phyloP scores from a whole-genome alignment of 2,113 vertebrate genomes.

The Fukomys damarensis region DNA sequence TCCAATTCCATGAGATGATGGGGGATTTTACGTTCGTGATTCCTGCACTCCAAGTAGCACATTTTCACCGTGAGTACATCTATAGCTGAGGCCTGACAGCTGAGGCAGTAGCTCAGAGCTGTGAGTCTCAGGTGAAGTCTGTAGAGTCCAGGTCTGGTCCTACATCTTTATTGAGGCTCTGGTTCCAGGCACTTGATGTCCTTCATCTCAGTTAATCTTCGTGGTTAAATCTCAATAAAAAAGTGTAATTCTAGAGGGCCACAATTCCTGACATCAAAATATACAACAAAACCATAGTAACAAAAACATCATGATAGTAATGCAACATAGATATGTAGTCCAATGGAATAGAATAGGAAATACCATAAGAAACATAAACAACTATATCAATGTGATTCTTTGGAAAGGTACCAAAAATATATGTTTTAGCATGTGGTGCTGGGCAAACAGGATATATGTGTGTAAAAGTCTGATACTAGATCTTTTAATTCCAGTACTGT shows the following conservation, averaged over 20 bases:
- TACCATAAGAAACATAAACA: neutral
- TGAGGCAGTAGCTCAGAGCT: neutral
- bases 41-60: slow-evolving; percentile 85
- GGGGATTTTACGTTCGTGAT: slow-evolving; percentile 86
- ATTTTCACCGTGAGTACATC: slow-evolving; percentile 85
- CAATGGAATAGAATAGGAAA: neutral
- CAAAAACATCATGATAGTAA: neutral
- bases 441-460: neutral
- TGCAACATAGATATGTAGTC: neutral
- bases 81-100: neutral
- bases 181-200: neutral
- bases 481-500: neutral
- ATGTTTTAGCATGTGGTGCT: neutral
- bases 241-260: neutral
- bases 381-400: neutral
- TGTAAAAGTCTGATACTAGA: neutral
- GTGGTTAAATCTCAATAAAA: neutral
- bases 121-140: neutral
- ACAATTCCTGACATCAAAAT: neutral
- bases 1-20: slow-evolving; percentile 84
- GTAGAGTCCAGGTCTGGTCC: neutral
- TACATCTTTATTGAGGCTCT: neutral
- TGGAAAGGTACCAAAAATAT: neutral
- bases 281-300: neutral
- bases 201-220: neutral